phyloP scores from a whole-genome alignment of 2,888 invertebrate genomes.

The Alsophila aescularia region DNA sequence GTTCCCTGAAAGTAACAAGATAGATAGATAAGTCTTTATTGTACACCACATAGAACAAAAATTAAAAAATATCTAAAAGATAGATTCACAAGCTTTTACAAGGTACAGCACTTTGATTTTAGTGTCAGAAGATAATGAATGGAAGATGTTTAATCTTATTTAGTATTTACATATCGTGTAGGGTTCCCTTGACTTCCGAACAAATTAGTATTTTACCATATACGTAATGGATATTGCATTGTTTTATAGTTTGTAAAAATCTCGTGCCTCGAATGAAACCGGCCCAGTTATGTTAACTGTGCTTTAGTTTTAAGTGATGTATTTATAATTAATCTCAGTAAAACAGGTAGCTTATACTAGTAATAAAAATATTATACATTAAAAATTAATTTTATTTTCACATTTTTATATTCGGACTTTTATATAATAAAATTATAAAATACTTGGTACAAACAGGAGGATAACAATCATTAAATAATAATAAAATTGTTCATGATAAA shows the following conservation, averaged over 20 bases:
- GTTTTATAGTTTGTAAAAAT: conserved; percentile 39
- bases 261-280: conserved; percentile 62
- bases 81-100: too few species aligned
- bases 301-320: conserved; percentile 47
- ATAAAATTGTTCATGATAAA: conserved; percentile 14
- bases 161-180: conserved; percentile 26
- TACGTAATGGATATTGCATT: conserved; percentile 32
- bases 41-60: too few species aligned
- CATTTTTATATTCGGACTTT: conserved; percentile 14
- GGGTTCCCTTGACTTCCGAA: conserved; percentile 17
- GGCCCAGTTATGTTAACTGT: conserved; percentile 73
- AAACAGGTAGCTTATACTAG: conserved; percentile 33
- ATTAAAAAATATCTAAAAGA: too few species aligned
- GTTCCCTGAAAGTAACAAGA: conserved; percentile 14
- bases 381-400: conserved; percentile 17
- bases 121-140: not conserved
- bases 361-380: conserved; percentile 29
- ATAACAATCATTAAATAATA: conserved; percentile 14
- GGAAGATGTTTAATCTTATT: conserved; percentile 7
- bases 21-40: too few species aligned
- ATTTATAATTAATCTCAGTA: conserved; percentile 26
- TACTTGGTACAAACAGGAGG: not conserved
- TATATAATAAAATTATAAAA: conserved; percentile 1
- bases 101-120: not conserved
- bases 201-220: conserved; percentile 27